Conservation (phyloP, 1,140 invertebrate genomes). For the Trissolcus basalis region DNA sequence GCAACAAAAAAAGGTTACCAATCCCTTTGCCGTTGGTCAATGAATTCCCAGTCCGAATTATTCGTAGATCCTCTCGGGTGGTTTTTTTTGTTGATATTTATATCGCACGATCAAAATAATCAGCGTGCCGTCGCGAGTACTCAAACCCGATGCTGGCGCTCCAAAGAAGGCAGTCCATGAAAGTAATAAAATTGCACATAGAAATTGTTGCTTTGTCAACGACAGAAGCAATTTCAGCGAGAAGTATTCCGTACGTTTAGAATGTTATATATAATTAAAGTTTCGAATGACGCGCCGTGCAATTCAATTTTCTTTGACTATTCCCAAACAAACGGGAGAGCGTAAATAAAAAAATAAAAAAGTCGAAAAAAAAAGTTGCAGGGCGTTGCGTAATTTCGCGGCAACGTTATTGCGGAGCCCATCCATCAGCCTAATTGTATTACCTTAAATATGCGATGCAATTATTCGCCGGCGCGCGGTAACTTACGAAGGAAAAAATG, state of each 20-base stretch:
- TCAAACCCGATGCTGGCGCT: too few species aligned
- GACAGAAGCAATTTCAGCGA: constrained; percentile 13
- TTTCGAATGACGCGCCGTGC: constrained; percentile 2
- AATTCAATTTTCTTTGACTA: constrained; percentile 13
- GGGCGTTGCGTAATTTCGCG: too few species aligned
- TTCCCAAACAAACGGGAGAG: neutral
- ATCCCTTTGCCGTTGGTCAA: too few species aligned
- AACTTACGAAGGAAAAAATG: neutral
- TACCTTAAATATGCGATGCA: neutral
- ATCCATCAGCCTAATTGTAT: constrained; percentile 2
- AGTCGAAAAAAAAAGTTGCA: neutral
- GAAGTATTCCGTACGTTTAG: neutral
- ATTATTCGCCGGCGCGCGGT: neutral
- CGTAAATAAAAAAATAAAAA: neutral
- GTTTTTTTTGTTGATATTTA: too few species aligned
- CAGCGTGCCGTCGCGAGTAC: too few species aligned
- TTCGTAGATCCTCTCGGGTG: too few species aligned
- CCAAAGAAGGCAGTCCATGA: constrained; percentile 12
- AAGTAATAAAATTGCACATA: constrained; percentile 27
- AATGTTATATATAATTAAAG: constrained; percentile 30
- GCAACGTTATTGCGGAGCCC: neutral
- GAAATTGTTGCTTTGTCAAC: constrained; percentile 23
- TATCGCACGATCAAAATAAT: too few species aligned
- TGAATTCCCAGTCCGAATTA: too few species aligned
- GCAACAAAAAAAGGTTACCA: too few species aligned